These are phyloP conservation scores for Dryadula phaetusa DNA, from an alignment of 2,888 invertebrate species.

Conservation along the genomic window DNA sequence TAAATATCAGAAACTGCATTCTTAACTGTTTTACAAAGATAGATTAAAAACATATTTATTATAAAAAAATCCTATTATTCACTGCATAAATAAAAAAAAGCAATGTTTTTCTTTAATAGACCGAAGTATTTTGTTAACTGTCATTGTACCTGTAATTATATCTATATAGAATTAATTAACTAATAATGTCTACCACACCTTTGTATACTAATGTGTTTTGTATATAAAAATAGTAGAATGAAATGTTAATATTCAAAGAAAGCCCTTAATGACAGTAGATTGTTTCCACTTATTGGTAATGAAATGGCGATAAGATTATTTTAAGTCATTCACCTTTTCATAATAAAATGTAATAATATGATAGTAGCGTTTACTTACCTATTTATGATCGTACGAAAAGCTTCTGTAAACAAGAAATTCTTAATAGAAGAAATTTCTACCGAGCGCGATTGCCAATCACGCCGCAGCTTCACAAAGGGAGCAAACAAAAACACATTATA, in stretches of 20 bases:
- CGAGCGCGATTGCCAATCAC: constrained; percentile 14
- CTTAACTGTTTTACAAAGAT: neutral
- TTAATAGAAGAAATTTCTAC: neutral
- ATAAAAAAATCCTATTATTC: no score
- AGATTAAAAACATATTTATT: no score
- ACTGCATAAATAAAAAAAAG: no score
- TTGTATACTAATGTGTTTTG: neutral
- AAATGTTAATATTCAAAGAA: neutral
- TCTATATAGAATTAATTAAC: no score
- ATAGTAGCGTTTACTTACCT: neutral
- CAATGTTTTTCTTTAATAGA: no score
- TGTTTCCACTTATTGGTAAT: constrained; percentile 11
- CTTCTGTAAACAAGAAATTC: neutral
- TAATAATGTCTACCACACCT: no score
- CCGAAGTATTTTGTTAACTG: no score
- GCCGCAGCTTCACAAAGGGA: constrained; percentile 1
- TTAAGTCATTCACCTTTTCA: constrained; percentile 21
- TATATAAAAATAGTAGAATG: neutral
- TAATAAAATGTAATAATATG: neutral
- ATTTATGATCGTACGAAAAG: neutral
- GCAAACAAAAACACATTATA: neutral
- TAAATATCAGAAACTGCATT: neutral
- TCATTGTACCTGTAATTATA: no score
- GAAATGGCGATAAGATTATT: constrained; percentile 20
- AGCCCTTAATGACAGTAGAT: constrained; percentile 6